Conservation (phyloP, 2,113 vertebrate genomes). For the Brachyistius frenatus region DNA sequence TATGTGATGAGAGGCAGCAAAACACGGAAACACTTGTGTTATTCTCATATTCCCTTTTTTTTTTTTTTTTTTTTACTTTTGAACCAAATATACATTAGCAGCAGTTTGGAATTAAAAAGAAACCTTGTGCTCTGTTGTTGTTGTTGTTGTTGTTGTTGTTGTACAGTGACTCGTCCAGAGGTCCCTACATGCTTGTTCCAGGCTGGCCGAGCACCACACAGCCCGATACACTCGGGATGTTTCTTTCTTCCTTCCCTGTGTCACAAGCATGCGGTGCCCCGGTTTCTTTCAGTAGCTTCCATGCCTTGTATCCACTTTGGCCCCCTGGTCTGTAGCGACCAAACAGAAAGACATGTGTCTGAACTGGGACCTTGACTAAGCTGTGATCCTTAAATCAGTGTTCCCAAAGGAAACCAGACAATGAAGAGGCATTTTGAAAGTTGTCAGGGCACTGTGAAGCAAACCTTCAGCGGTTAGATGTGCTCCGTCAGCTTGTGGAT, state of each 20-base stretch:
- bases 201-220: conserved; percentile 25
- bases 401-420: conserved; percentile 35
- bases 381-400: conserved; percentile 22
- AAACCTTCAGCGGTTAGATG: conserved; percentile 20
- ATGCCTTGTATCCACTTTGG: conserved; percentile 6
- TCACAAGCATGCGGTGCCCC: conserved; percentile 21
- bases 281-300: conserved; percentile 39
- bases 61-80: conserved; percentile 67
- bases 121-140: conserved; percentile 58
- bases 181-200: conserved; percentile 41
- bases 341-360: conserved; percentile 14
- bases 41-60: conserved; percentile 80
- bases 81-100: conserved; percentile 78
- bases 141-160: background rate
- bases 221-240: background rate
- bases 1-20: conserved; percentile 64
- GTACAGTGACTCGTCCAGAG: conserved; percentile 56
- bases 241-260: conserved; percentile 5
- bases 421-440: conserved; percentile 47
- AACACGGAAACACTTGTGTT: conserved; percentile 60
- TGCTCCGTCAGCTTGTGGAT: conserved; percentile 28
- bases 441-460: conserved; percentile 41
- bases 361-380: conserved; percentile 26
- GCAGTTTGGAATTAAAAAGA: conserved; percentile 72
- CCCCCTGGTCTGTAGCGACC: too few relatives aligned